These are phyloP conservation scores for Lagria hirta DNA, from an alignment of 2,888 invertebrate genomes.

Conservation along the genomic window DNA sequence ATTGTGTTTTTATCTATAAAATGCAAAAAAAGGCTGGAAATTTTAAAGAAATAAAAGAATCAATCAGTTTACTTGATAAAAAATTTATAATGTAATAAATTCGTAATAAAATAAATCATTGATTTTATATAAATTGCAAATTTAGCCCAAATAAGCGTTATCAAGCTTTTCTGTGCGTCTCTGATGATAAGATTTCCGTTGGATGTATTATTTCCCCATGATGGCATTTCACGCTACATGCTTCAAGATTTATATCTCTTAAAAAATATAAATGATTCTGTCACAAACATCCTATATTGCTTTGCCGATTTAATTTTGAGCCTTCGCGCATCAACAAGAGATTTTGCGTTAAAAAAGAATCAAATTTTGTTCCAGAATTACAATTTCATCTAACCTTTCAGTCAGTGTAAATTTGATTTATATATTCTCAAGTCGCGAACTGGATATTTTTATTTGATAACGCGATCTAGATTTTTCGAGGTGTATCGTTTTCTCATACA, in stretches of 20 bases:
- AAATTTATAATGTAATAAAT: too few relatives aligned
- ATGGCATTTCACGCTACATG: slow-evolving; percentile 32
- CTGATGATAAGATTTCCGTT: slow-evolving; percentile 7
- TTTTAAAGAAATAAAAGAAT: too few relatives aligned
- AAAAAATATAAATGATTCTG: slow-evolving; percentile 30
- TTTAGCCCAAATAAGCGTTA: slow-evolving; percentile 9
- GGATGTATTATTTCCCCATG: slow-evolving; percentile 24
- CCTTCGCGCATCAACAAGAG: slow-evolving; percentile 8
- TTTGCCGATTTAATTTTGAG: slow-evolving; percentile 14
- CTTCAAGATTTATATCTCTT: slow-evolving; percentile 26
- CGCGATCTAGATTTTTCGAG: slow-evolving; percentile 21
- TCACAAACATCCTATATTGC: slow-evolving; percentile 27
- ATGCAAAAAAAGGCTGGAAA: too few relatives aligned
- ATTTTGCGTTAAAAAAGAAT: slow-evolving; percentile 5
- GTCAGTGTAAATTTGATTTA: slow-evolving; percentile 23
- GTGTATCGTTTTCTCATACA: slow-evolving; percentile 16
- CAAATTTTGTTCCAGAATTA: slow-evolving; percentile 19
- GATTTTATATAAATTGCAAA: too few relatives aligned
- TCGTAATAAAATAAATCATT: too few relatives aligned
- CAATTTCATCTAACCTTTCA: slow-evolving; percentile 25
- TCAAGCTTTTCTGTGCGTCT: slow-evolving; percentile 10
- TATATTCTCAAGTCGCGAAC: slow-evolving; percentile 22
- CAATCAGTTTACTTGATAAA: too few relatives aligned
- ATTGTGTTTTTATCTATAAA: too few relatives aligned
- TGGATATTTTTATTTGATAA: slow-evolving; percentile 26